Evolutionary conservation across 2,888 invertebrate genomes (phyloP).

Genomic region (Hipparchia semele): DNA sequence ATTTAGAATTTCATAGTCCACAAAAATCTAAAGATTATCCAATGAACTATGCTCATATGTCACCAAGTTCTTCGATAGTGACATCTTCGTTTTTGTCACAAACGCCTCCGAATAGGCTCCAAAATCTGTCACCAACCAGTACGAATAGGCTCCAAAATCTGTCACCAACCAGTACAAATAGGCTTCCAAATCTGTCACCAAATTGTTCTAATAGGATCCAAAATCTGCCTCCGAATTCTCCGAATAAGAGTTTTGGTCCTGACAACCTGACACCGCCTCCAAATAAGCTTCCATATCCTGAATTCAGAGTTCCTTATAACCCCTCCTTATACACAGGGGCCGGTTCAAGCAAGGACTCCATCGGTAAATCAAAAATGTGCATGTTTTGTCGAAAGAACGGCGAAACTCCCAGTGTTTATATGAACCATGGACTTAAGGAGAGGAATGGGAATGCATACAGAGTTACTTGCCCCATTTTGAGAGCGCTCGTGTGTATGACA

Average conservation of each 20-base stretch:
- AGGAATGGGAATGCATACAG: constrained; percentile 55
- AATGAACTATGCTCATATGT: not conserved
- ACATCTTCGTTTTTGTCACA: not conserved
- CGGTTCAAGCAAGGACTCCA: constrained; percentile 37
- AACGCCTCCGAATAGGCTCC: not conserved
- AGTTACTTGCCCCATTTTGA: constrained; percentile 70
- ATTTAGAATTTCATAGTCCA: constrained; percentile 51
- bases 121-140: not conserved
- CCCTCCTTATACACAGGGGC: constrained; percentile 15
- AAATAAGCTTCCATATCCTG: not conserved
- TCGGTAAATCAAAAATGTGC: constrained; percentile 54
- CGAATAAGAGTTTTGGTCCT: not conserved
- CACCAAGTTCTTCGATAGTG: not conserved
- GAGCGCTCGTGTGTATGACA: constrained; percentile 64
- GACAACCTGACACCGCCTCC: not conserved
- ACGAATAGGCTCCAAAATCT: not conserved
- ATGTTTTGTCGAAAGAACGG: constrained; percentile 75
- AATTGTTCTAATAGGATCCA: not conserved
- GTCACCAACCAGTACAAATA: not conserved
- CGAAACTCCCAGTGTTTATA: constrained; percentile 67
- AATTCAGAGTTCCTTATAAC: constrained; percentile 14
- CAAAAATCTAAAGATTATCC: constrained; percentile 35
- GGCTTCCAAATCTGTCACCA: not conserved
- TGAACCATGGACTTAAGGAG: constrained; percentile 65
- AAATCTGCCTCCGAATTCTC: not conserved